phyloP scores from a whole-genome alignment of 2,113 vertebrate species.

The Pluvialis apricaria region DNA sequence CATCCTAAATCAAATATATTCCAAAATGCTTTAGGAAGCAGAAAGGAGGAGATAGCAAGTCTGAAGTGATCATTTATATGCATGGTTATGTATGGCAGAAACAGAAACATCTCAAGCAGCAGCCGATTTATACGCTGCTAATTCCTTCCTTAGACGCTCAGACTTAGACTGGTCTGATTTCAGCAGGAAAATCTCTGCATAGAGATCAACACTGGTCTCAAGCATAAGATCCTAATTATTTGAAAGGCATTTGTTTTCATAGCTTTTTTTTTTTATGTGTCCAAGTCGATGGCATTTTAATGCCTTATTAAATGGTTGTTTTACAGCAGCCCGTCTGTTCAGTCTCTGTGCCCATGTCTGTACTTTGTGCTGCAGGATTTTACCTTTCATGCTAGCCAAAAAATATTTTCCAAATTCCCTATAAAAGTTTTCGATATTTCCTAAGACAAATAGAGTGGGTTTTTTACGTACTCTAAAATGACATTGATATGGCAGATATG shows the following conservation, averaged over 20 bases:
- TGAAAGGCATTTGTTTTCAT: slow-evolving; percentile 83
- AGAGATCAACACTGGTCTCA: slow-evolving; percentile 66
- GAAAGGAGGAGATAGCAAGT: neutral
- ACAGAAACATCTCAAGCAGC: neutral
- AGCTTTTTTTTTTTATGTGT: slow-evolving; percentile 71
- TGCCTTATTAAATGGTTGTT: slow-evolving; percentile 80
- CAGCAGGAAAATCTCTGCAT: slow-evolving; percentile 67
- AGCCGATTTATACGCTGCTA: slow-evolving; percentile 50
- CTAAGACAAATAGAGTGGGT: slow-evolving; percentile 69
- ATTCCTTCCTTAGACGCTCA: slow-evolving; percentile 49
- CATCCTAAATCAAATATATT: neutral
- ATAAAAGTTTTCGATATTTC: slow-evolving; percentile 73
- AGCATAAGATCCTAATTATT: slow-evolving; percentile 84
- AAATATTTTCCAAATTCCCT: slow-evolving; percentile 77
- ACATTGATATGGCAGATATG: slow-evolving; percentile 46
- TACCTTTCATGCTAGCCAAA: slow-evolving; percentile 67
- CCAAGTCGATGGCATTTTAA: slow-evolving; percentile 82
- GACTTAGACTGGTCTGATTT: slow-evolving; percentile 54
- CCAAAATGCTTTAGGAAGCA: neutral
- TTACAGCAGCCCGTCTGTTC: slow-evolving; percentile 79
- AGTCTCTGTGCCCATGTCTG: slow-evolving; percentile 71
- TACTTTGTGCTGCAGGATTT: slow-evolving; percentile 71
- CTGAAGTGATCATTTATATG: neutral
- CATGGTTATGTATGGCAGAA: neutral
- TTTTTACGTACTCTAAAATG: slow-evolving; percentile 54